Evolutionary conservation across 2,113 vertebrate species (phyloP), one percentile per base, ranked within the genome.

Genomic region (Chrysochloris asiatica): DNA sequence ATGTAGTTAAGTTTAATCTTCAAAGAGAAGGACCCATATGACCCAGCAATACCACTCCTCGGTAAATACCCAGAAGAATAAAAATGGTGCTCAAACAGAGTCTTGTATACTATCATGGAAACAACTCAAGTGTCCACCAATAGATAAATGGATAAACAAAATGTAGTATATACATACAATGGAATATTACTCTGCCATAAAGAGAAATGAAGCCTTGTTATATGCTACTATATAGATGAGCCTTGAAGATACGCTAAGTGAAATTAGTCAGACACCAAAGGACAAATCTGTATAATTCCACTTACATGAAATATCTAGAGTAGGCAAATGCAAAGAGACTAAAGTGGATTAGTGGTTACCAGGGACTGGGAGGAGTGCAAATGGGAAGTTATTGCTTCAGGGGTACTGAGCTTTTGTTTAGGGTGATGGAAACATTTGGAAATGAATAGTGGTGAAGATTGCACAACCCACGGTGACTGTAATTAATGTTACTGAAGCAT

Each of bases 1-100:
- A 90, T 86, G 72, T n/a, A 71, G 47, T 88, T 90, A 92, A 75
- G 9, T 41, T 94, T 93, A 86, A 72, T 86, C n/a, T 86, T 82
- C 50, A 90, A 91, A 78, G 84, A 67, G 45, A 93, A 84, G 54
- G n/a, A 16, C 11, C 0, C 19, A 22, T 69, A 69, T 69, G 21
- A 69, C 6, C 67, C 36, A 38, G 67, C 67, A 38, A 36, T 69
- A 38, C 36, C 67, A 38, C 36, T 7, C 17, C 67, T 24, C 22
- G 67, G 67, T 10, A 38, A 4, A 67, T 17, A 67, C 63, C 33
- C 30, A 33, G 17, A n/a, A 65, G 12, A n/a, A 10, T 16, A 14
- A 67, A 67, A 67, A n/a, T 28, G 63, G 33, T 16, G 33, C 21
- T 38, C 36, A 69, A 69, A 38, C 36, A 10, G 67, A 69, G 38